Conservation (phyloP, 1,140 invertebrate species). For the Apis florea region DNA sequence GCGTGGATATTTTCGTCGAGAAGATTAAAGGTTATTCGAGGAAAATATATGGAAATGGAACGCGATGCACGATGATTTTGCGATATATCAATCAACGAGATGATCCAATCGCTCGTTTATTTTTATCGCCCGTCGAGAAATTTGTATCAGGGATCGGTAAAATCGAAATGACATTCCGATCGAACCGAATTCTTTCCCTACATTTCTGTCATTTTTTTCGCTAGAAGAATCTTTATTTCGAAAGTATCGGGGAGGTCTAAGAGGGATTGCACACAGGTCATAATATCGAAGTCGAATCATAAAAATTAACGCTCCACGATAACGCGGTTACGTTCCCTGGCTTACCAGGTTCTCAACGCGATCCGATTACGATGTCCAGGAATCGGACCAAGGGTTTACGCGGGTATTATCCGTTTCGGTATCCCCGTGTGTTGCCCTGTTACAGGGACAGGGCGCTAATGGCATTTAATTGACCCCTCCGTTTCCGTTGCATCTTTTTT, state of each 20-base stretch:
- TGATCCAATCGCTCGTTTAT: no score
- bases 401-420: conserved; percentile 43
- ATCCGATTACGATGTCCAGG: conserved; percentile 54
- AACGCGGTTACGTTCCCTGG: background rate
- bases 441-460: conserved; percentile 63
- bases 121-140: no score
- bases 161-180: background rate
- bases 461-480: conserved; percentile 68
- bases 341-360: conserved; percentile 3
- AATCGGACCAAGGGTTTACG: conserved; percentile 26
- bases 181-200: background rate
- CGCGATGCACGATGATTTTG: no score
- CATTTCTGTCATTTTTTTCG: background rate
- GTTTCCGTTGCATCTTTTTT: no score
- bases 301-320: conserved; percentile 51
- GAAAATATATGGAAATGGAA: no score
- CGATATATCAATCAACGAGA: no score
- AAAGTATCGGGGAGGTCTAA: background rate
- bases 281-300: conserved; percentile 37
- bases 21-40: no score
- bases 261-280: background rate
- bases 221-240: background rate
- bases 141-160: background rate
- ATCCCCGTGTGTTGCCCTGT: conserved; percentile 54
- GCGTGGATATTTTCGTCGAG: no score